Base-by-base conservation (phyloP, 2,797 vertebrate genomes). In the Psittacula echo region DNA sequence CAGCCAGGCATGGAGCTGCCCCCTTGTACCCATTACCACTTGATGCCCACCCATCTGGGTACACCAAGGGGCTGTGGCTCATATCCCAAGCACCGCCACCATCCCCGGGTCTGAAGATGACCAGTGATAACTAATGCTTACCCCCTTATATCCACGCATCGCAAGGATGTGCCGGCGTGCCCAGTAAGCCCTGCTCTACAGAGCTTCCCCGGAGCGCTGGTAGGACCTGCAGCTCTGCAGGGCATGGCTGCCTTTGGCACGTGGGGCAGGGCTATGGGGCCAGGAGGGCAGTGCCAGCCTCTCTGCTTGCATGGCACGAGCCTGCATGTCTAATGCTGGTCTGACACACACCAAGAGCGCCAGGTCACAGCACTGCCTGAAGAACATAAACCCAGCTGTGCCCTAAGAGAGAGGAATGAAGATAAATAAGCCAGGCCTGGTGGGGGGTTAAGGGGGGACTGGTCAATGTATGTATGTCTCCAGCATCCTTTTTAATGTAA, bases 161-260 rank as follows among this genome's bases (percentile, higher is more conserved):
- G 0, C 83, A 82, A 97, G 96, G 96, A 97, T 3, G 74, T 79
- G 71, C 92, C 94, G 1, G 80, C 41, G 37, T 93, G 94, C 77
- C 92, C 95, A 5, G 93, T 76, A 54, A 97, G 95, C 92, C 93
- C 95, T 2, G 3, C 92, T 73, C 88, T 94, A 13, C 94, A 95
- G 86, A 95, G 88, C 92, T 96, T 95, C 86, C 90, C 96, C 0
- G 93, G 94, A 97, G 92, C 70, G 1, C 96, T 95, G 96, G 95
- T 97, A 96, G 95, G 94, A 96, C 60, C 17, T 0, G 78, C 81
- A 58, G 89, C 39, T 60, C 56, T 60, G 56, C 56, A 60, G 56
- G 56, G 64, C 93, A 75, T 29, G 56, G 73, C 86, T 94, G 78
- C 83, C 64, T 53, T 42, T 14, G 62, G 3, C 56, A 13, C 9